phyloP scores from a whole-genome alignment of 2,113 vertebrate species.

The Platichthys flesus region DNA sequence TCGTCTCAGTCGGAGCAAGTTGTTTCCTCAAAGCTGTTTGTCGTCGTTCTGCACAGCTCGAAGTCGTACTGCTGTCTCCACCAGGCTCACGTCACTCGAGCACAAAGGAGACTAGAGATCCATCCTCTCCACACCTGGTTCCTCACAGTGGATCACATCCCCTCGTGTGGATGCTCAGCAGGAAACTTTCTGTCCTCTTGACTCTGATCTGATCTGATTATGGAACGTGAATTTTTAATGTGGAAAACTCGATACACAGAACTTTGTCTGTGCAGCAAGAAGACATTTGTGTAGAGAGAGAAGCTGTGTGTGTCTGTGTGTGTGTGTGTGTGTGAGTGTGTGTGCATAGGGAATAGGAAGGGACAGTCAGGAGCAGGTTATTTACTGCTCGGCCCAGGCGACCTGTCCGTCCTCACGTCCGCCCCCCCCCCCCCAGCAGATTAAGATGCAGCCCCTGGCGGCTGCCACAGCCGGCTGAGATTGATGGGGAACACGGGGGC shows the following conservation, averaged over 20 bases:
- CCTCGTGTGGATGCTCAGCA: neutral
- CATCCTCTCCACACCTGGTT: too few species aligned
- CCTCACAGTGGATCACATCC: too few species aligned
- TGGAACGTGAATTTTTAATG: too few species aligned
- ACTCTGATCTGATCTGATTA: too few species aligned
- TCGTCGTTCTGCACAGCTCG: too few species aligned
- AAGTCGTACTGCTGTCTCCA: too few species aligned
- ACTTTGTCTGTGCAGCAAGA: neutral
- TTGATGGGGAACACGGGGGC: slow-evolving; percentile 78
- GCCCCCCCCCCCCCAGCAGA: slow-evolving; percentile 67
- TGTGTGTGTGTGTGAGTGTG: slow-evolving; percentile 11
- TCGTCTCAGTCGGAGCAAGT: too few species aligned
- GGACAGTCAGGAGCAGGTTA: slow-evolving; percentile 74
- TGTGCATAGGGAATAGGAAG: slow-evolving; percentile 40
- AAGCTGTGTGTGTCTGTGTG: slow-evolving; percentile 1
- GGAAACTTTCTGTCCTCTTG: slow-evolving; percentile 2
- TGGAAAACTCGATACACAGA: neutral
- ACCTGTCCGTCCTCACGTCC: slow-evolving; percentile 81
- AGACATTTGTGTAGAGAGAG: slow-evolving; percentile 26
- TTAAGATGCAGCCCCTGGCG: slow-evolving; percentile 77
- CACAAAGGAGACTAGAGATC: too few species aligned
- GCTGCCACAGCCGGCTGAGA: slow-evolving; percentile 72
- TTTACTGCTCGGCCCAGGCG: slow-evolving; percentile 74
- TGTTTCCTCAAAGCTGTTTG: too few species aligned
- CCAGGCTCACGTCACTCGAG: too few species aligned